A percentile compares a stretch with the other conserved stretches of the same genome.
These are phyloP conservation scores for Hippocampus mohnikei DNA, from an alignment of 2,113 vertebrate genomes.

Conservation along the genomic window DNA sequence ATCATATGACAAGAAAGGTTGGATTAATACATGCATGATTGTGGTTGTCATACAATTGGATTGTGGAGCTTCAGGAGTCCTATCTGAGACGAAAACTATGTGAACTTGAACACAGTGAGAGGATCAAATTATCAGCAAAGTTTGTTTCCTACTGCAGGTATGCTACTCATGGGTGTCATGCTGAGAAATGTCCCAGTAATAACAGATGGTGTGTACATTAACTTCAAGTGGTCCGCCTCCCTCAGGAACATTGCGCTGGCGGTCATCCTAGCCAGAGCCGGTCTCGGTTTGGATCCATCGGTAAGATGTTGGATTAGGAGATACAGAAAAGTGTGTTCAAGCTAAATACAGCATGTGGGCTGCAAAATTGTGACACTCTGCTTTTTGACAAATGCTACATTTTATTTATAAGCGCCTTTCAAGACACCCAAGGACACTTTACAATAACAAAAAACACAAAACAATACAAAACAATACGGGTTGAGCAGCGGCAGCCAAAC, in stretches of 20 bases:
- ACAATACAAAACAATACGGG: no score
- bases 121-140: background rate
- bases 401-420: no score
- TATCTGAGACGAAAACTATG: conserved; percentile 15
- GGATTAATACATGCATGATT: background rate
- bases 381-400: background rate
- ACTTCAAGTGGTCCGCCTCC: conserved; percentile 81
- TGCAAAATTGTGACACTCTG: background rate
- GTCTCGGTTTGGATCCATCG: conserved; percentile 72
- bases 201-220: conserved; percentile 74
- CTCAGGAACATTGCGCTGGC: conserved; percentile 89
- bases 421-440: no score
- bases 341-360: background rate
- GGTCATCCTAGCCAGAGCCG: conserved; percentile 86
- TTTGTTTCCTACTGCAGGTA: conserved; percentile 76
- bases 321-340: background rate
- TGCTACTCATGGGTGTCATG: conserved; percentile 90
- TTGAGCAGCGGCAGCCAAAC: no score
- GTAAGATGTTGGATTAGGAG: conserved; percentile 37
- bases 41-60: background rate
- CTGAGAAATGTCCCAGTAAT: conserved; percentile 84
- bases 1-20: no score
- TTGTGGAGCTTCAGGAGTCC: background rate
- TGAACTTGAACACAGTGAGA: background rate
- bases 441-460: no score